These are phyloP conservation scores for Thymelicus acteon DNA, from an alignment of 2,888 invertebrate species.

Conservation along the genomic window DNA sequence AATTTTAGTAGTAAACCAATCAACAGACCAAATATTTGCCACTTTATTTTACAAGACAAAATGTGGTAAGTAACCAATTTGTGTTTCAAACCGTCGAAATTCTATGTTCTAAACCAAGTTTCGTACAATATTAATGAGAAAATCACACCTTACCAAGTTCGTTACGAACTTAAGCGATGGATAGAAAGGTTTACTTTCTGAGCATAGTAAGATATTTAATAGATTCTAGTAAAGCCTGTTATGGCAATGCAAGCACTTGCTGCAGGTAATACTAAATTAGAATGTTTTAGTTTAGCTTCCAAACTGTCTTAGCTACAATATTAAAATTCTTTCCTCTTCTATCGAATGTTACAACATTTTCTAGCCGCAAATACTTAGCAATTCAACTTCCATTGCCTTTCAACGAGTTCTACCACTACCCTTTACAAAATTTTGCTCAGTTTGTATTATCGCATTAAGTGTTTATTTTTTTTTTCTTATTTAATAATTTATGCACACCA, in stretches of 20 bases:
- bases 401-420: neutral
- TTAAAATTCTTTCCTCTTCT: neutral
- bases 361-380: neutral
- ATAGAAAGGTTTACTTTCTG: slow-evolving; percentile 19
- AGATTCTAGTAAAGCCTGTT: slow-evolving; percentile 1
- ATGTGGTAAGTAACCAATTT: neutral
- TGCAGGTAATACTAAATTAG: slow-evolving; percentile 1
- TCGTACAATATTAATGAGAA: slow-evolving; percentile 9
- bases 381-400: neutral
- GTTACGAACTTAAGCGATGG: slow-evolving; percentile 10
- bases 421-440: too few relatives aligned
- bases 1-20: too few relatives aligned
- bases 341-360: neutral
- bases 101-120: neutral
- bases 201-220: slow-evolving; percentile 13
- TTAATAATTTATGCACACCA: too few relatives aligned
- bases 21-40: too few relatives aligned
- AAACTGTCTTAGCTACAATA: neutral
- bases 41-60: too few relatives aligned
- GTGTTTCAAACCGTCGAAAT: neutral
- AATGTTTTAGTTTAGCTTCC: neutral
- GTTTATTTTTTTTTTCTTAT: too few relatives aligned
- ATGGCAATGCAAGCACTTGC: neutral
- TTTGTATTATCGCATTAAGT: too few relatives aligned
- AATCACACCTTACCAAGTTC: neutral